Conservation (phyloP, 2,797 vertebrate species). For the Poliocrania exsul region DNA sequence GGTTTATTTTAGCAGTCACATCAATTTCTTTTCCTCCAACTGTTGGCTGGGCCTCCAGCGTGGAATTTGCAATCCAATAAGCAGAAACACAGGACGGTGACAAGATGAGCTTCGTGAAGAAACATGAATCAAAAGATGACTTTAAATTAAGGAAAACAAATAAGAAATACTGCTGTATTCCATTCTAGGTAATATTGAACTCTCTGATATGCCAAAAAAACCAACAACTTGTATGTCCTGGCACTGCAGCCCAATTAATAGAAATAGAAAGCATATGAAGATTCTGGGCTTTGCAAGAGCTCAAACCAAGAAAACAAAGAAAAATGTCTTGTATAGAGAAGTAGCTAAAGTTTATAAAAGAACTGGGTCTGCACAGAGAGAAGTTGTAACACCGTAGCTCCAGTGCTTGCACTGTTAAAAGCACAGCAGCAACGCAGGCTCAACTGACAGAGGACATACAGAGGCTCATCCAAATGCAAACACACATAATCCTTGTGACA, state of each 20-base stretch:
- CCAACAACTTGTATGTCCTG: neutral
- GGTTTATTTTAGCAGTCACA: neutral
- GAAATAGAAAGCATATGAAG: neutral
- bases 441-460: neutral
- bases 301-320: neutral
- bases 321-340: neutral
- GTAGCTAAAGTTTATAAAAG: neutral
- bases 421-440: neutral
- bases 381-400: neutral
- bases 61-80: neutral
- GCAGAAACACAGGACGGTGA: neutral
- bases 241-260: neutral
- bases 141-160: neutral
- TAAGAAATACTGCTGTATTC: neutral
- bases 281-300: neutral
- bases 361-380: neutral
- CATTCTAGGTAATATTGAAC: neutral
- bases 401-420: neutral
- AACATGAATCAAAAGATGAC: neutral
- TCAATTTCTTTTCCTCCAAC: neutral
- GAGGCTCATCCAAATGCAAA: neutral
- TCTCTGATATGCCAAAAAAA: neutral
- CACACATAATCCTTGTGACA: neutral
- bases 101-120: neutral
- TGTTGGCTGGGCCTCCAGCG: neutral